Percentiles rank a stretch among this genome's conserved stretches.
Evolutionary conservation across 2,888 invertebrate genomes (phyloP).

Genomic region (Volucella bombylans): DNA sequence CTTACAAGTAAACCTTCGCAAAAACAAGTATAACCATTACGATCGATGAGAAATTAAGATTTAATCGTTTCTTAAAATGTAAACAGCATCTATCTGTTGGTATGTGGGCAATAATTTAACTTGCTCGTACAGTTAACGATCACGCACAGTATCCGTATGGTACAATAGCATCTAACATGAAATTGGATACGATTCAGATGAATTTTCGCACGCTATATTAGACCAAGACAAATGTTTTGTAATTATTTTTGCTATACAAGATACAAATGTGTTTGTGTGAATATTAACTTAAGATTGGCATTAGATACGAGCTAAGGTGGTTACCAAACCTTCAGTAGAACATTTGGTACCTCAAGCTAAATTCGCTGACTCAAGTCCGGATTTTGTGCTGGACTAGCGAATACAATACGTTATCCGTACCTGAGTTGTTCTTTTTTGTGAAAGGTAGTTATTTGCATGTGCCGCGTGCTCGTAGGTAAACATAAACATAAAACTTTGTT

Average conservation of each 20-base stretch:
- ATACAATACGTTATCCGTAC: neutral
- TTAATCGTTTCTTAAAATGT: constrained; percentile 47
- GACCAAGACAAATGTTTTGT: constrained; percentile 32
- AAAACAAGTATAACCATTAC: neutral
- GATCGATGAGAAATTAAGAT: constrained; percentile 58
- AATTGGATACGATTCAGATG: constrained; percentile 55
- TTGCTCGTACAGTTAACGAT: constrained; percentile 38
- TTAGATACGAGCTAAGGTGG: constrained; percentile 33
- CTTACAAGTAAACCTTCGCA: constrained; percentile 19
- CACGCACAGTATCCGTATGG: constrained; percentile 37
- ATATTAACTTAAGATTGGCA: constrained; percentile 32
- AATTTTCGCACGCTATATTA: constrained; percentile 64
- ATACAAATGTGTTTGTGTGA: neutral
- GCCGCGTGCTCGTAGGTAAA: constrained; percentile 23
- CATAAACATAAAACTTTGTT: constrained; percentile 39
- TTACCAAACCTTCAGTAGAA: constrained; percentile 60
- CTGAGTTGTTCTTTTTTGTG: constrained; percentile 37
- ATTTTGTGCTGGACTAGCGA: neutral
- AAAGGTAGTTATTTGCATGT: constrained; percentile 49
- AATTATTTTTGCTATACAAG: constrained; percentile 17
- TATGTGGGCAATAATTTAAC: neutral
- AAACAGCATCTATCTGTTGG: constrained; percentile 36
- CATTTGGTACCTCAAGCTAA: constrained; percentile 32
- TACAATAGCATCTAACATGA: constrained; percentile 33
- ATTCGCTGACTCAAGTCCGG: constrained; percentile 55